phyloP scores from a whole-genome alignment of 2,797 vertebrate species.

The Cirrhinus mrigala region DNA sequence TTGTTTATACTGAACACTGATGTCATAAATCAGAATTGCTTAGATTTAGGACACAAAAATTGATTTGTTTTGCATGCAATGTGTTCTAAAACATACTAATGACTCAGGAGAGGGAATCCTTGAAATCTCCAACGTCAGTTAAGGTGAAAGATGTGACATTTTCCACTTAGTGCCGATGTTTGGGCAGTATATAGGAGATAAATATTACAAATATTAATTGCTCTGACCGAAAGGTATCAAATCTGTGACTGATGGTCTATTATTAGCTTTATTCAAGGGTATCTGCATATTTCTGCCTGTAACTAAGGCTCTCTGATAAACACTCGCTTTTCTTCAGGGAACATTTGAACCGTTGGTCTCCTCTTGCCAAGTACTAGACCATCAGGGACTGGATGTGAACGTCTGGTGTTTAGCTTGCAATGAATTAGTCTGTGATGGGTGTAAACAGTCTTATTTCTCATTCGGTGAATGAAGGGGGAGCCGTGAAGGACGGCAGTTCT shows the following conservation, averaged over 20 bases:
- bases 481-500: conserved; percentile 32
- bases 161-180: neutral
- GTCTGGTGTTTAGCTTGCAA: conserved; percentile 35
- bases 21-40: neutral
- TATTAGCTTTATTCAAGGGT: conserved; percentile 7
- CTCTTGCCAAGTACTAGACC: conserved; percentile 31
- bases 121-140: neutral
- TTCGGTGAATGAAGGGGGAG: neutral
- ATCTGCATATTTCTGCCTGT: conserved; percentile 7
- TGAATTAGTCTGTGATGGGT: conserved; percentile 37
- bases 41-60: neutral
- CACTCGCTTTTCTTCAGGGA: neutral
- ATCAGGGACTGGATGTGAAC: conserved; percentile 6
- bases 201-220: no score
- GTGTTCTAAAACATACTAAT: neutral
- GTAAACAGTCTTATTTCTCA: conserved; percentile 40
- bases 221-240: conserved; percentile 6
- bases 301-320: conserved; percentile 30
- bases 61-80: neutral
- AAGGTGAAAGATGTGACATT: conserved; percentile 26
- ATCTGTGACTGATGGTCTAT: conserved; percentile 14
- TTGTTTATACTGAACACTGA: conserved; percentile 35
- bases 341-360: conserved; percentile 8
- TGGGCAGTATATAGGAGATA: neutral
- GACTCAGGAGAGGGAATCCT: neutral